These are phyloP conservation scores for Myotis brandtii DNA, from an alignment of 2,113 vertebrate species.

Conservation along the genomic window DNA sequence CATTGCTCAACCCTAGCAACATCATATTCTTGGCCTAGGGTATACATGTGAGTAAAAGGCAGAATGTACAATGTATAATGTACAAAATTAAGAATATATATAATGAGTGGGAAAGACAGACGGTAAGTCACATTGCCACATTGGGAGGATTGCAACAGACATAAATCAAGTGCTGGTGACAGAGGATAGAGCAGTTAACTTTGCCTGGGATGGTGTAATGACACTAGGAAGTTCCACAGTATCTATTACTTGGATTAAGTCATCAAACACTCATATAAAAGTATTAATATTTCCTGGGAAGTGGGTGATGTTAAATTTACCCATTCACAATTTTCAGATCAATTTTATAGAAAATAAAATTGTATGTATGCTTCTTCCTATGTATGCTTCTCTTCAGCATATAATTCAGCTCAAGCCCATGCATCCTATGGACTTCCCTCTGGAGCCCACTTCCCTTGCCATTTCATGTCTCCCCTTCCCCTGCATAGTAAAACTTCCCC, in stretches of 20 bases:
- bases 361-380: too few relatives aligned
- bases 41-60: not conserved
- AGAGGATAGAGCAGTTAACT: not conserved
- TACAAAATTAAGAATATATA: not conserved
- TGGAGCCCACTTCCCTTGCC: not conserved
- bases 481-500: not conserved
- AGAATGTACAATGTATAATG: not conserved
- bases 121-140: not conserved
- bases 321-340: not conserved
- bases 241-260: not conserved
- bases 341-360: slow-evolving; percentile 5
- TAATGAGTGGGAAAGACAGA: not conserved
- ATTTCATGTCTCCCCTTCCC: not conserved
- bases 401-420: not conserved
- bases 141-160: not conserved
- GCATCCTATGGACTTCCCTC: not conserved
- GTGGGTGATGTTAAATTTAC: not conserved
- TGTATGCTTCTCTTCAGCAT: not conserved
- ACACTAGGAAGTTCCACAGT: not conserved
- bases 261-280: not conserved
- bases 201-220: not conserved
- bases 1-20: not conserved
- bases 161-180: not conserved
- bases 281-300: not conserved
- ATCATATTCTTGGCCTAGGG: not conserved